Conservation (phyloP, 1,140 invertebrate genomes). For the Phthorimaea operculella region DNA sequence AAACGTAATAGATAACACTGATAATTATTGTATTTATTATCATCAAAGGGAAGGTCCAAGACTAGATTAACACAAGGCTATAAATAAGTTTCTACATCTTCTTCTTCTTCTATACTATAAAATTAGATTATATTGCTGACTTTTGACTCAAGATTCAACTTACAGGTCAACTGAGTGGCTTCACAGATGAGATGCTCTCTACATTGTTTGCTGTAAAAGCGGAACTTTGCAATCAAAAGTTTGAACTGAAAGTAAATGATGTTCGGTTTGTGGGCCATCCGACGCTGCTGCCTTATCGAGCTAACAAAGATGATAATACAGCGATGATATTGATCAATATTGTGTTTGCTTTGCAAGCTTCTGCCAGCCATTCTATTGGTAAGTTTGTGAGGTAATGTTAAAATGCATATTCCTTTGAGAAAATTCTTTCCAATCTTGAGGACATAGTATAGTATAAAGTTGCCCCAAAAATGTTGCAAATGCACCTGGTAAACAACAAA, state of each 20-base stretch:
- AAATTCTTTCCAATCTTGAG: no score
- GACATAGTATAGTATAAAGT: no score
- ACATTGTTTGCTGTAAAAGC: constrained; percentile 92
- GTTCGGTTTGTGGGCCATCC: constrained; percentile 95
- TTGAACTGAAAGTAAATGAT: constrained; percentile 96
- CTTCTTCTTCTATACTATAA: no score
- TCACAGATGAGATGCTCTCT: constrained; percentile 87
- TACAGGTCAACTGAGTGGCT: constrained; percentile 74
- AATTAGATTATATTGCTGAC: no score
- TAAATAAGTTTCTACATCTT: no score
- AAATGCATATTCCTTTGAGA: no score
- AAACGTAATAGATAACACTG: not conserved
- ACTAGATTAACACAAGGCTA: no score
- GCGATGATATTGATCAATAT: constrained; percentile 89
- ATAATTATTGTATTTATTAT: not conserved
- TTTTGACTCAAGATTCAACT: constrained; percentile 11
- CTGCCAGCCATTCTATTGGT: constrained; percentile 89
- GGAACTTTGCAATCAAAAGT: constrained; percentile 88
- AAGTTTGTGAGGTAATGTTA: not conserved
- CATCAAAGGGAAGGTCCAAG: no score
- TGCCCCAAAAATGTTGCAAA: no score
- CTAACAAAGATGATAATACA: constrained; percentile 73
- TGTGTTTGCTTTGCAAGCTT: constrained; percentile 90
- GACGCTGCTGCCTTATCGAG: constrained; percentile 76
- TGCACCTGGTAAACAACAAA: no score